A percentile compares a stretch with the other conserved stretches of the same genome.
Evolutionary conservation across 1,140 invertebrate species (phyloP).

Genomic region (Caenorhabditis remanei): DNA sequence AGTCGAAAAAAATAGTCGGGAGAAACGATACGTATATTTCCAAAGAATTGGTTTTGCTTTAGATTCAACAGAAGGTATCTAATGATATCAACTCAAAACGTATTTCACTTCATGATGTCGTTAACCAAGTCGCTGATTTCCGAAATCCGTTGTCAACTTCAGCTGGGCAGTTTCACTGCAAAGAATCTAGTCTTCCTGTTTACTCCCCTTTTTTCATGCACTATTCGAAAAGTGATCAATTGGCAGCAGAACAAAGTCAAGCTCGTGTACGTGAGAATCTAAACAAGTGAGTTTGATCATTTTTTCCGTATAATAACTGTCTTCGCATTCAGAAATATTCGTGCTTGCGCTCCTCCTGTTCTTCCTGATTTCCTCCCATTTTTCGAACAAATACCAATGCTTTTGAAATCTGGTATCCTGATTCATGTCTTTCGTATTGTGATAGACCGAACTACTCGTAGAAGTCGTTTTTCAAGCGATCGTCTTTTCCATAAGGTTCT

Average conservation of each 20-base stretch:
- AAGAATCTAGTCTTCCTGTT: slow-evolving; percentile 33
- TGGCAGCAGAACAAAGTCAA: slow-evolving; percentile 91
- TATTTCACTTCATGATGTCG: slow-evolving; percentile 88
- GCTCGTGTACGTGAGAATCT: slow-evolving; percentile 85
- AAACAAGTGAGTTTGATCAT: slow-evolving; percentile 48
- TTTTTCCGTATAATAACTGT: no score
- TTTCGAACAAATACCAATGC: slow-evolving; percentile 86
- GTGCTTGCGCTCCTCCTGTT: slow-evolving; percentile 87
- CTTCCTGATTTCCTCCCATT: slow-evolving; percentile 85
- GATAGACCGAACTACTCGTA: slow-evolving; percentile 59
- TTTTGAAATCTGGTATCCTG: slow-evolving; percentile 92
- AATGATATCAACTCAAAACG: slow-evolving; percentile 85
- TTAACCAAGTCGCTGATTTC: slow-evolving; percentile 88
- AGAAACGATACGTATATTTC: no score
- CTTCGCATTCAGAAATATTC: neutral
- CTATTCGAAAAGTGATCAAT: slow-evolving; percentile 93
- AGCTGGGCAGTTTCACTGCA: slow-evolving; percentile 83
- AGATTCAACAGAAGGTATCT: slow-evolving; percentile 82
- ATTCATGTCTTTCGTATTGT: slow-evolving; percentile 79
- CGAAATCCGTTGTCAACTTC: slow-evolving; percentile 82
- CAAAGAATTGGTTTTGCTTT: slow-evolving; percentile 4
- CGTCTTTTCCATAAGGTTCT: slow-evolving; percentile 80
- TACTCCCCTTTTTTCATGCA: slow-evolving; percentile 99
- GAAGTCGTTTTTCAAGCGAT: slow-evolving; percentile 73
- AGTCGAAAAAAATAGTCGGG: no score